phyloP scores from a whole-genome alignment of 2,113 vertebrate genomes.

The Trematomus loennbergii region DNA sequence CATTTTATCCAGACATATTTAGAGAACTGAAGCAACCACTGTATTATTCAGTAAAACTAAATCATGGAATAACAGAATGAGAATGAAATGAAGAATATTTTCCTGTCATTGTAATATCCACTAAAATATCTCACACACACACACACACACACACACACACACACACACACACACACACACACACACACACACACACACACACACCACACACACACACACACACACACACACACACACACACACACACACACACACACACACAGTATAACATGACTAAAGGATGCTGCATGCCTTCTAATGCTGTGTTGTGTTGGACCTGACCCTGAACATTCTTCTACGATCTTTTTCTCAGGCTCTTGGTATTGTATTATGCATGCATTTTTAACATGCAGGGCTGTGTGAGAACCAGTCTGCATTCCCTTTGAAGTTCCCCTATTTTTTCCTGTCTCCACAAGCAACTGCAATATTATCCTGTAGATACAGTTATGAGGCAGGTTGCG shows the following conservation, averaged over 20 bases:
- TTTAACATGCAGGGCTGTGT: conserved; percentile 53
- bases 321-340: conserved; percentile 48
- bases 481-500: neutral
- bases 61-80: neutral
- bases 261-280: conserved; percentile 24
- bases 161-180: neutral
- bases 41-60: conserved; percentile 4
- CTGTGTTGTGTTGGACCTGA: conserved; percentile 49
- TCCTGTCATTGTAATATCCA: conserved; percentile 2
- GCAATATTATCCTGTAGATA: conserved; percentile 31
- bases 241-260: too few species aligned
- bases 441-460: conserved; percentile 15
- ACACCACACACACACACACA: conserved; percentile 7
- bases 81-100: neutral
- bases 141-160: too few species aligned
- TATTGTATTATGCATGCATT: conserved; percentile 58
- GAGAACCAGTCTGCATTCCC: conserved; percentile 33
- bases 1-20: neutral
- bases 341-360: conserved; percentile 40
- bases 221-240: neutral
- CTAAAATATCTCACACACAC: neutral
- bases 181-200: neutral
- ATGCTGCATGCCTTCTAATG: conserved; percentile 32
- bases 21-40: neutral
- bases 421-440: conserved; percentile 54